phyloP scores from a whole-genome alignment of 2,797 vertebrate genomes.

The Thamnophis elegans region DNA sequence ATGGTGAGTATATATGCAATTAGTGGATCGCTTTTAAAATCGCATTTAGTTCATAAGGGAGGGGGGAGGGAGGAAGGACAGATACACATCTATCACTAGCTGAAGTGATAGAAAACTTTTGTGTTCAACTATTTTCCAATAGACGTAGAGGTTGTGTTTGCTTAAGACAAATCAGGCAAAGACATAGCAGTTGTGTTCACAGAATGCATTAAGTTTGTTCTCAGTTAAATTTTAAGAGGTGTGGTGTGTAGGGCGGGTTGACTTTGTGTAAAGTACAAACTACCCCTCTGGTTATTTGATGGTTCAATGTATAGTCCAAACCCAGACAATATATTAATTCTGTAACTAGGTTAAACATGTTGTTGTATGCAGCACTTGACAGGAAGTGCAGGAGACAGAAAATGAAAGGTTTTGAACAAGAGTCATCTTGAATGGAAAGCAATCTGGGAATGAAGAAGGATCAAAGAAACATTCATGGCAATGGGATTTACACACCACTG shows the following conservation, averaged over 20 bases:
- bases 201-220: not conserved
- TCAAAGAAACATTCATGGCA: constrained; percentile 20
- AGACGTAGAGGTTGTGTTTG: not conserved
- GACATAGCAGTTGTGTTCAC: not conserved
- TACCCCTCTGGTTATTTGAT: not conserved
- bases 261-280: not conserved
- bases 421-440: constrained; percentile 53
- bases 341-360: not conserved
- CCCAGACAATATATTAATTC: not conserved
- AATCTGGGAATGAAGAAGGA: constrained; percentile 45
- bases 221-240: not conserved
- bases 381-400: not conserved
- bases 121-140: constrained; percentile 1
- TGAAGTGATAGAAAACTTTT: constrained; percentile 17
- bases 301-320: not conserved
- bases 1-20: not conserved
- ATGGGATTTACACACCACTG: constrained; percentile 30
- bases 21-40: not conserved
- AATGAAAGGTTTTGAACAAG: constrained; percentile 48
- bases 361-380: not conserved
- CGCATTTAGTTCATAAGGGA: not conserved
- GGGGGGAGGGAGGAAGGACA: not conserved
- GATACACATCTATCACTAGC: not conserved
- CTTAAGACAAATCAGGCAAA: not conserved
- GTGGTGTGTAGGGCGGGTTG: not conserved